Evolutionary conservation across 1,140 invertebrate genomes (phyloP), one percentile per base, ranked within the genome.

Genomic region (Macrobrachium nipponense): DNA sequence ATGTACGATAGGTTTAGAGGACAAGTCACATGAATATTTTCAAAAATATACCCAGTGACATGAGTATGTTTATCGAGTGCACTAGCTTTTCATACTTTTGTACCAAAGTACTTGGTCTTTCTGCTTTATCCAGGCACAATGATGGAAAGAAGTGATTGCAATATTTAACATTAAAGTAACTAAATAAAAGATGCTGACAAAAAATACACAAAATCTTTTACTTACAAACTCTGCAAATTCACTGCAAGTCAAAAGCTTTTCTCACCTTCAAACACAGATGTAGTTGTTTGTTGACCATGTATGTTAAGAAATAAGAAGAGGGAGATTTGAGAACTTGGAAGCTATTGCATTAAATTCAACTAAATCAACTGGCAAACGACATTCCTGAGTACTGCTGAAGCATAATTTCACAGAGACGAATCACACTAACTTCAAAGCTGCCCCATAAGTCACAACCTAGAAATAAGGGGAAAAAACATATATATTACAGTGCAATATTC

Each of bases 391-490:
- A 95, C 93, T 99, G 98, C 87, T 96, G 95, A 59, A 99, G 91
- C 95, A 99, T 96, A 4, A 96, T 98, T 89, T 95, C 95, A 0
- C 95, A 95, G 83, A 99, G 91, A 20, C 97, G 93, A 8, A 95
- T 94, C 91, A 99, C 98, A 82, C 95, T 93, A 77, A 99, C 98
- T 92, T 99, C 98, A 93, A 99, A 99, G 91, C 98, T 99, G 12
- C 98, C 98, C 98, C 98, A 99, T 51, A 99, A 0, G 98, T 99
- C 80, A 94, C 96, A 2, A 96, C 94, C 95, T 96, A 43, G 44
- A 68, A 85, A 82, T n/a, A 87, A 77, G 59, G 70, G 44, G 18
- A 85, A 82, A 20, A 2, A 58, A 64, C 36, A n/a, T 15, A 58
- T 36, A 82, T n/a, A n/a, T n/a, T n/a, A n/a, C n/a, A n/a, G n/a